phyloP scores from a whole-genome alignment of 2,888 invertebrate genomes.

The Meta bourneti region DNA sequence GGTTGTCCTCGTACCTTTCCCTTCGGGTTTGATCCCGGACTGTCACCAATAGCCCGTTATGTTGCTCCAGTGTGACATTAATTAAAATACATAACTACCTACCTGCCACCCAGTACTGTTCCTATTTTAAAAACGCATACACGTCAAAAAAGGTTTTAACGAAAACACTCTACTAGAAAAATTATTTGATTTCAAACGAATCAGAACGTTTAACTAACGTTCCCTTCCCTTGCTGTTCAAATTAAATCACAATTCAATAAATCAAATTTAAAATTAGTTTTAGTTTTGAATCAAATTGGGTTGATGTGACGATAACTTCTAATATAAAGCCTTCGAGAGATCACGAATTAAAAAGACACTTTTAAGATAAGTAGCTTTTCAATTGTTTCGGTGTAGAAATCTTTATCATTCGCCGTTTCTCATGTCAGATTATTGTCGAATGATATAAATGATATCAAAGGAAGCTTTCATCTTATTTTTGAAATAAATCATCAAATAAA shows the following conservation, averaged over 20 bases:
- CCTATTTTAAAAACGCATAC: too few relatives aligned
- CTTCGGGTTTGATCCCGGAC: too few relatives aligned
- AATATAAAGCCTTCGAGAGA: neutral
- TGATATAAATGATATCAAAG: constrained; percentile 30
- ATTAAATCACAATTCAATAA: constrained; percentile 4
- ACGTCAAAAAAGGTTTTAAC: too few relatives aligned
- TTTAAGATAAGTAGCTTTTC: neutral
- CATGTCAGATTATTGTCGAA: constrained; percentile 19
- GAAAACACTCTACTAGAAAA: too few relatives aligned
- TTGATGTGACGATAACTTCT: neutral
- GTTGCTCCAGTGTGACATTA: too few relatives aligned
- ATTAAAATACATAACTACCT: too few relatives aligned
- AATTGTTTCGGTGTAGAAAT: constrained; percentile 6
- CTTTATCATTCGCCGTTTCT: neutral
- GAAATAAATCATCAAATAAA: neutral
- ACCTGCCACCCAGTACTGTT: too few relatives aligned
- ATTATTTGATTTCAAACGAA: too few relatives aligned
- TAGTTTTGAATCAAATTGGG: neutral
- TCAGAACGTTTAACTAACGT: too few relatives aligned
- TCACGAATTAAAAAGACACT: neutral
- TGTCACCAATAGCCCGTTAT: too few relatives aligned
- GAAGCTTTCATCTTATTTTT: neutral
- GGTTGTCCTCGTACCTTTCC: too few relatives aligned
- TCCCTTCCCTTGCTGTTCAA: neutral
- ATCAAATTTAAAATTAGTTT: neutral